Base-by-base conservation (phyloP, 2,888 invertebrate genomes). In the Tillus elongatus region DNA sequence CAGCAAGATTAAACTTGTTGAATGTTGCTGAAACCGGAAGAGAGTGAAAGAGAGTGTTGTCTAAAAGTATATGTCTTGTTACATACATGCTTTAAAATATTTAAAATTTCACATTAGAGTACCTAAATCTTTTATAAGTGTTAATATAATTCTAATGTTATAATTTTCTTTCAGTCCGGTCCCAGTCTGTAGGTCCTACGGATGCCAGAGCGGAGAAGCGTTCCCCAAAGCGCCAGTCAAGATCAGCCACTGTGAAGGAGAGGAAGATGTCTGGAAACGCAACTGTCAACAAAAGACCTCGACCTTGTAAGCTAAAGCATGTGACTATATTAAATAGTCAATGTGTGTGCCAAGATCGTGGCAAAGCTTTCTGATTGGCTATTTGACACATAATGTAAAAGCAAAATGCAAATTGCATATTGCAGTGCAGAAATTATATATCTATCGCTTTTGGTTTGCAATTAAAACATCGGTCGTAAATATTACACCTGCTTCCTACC, bases 211-310 rank as follows among this genome's bases (percentile, higher is more conserved):
- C 71, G 35, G 77, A 79, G 56, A 82, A 79, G 67, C 71, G 75
- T 48, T 87, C 87, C 34, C 86, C 87, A 14, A 84, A 85, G 56
- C 79, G 85, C 47, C 82, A 84, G 54, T 77, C 82, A 32, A 74
- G 77, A 57, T 76, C 79, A 11, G 75, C 77, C 26, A 72, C 75
- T 53, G 72, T 75, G 1, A 66, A 76, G 69, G 74, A 75, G 66
- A 74, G 75, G 66, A 72, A 75, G 69, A 77, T 75, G 68, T 74
- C 73, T 53, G 69, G 66, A 37, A 74, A 68, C 68, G 72, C 73
- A 58, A 70, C 73, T 45, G 59, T 63, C 45, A 64, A 59, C 64
- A 72, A 62, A 71, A 77, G 79, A 65, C 72, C 79, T 50, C 72
- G 81, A 58, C 82, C 82, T 61, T 75, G 76, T 73, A 81, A 82